Evolutionary conservation across 2,113 vertebrate genomes (phyloP), one percentile per base, ranked within the genome.

Genomic region (Erinaceus europaeus): DNA sequence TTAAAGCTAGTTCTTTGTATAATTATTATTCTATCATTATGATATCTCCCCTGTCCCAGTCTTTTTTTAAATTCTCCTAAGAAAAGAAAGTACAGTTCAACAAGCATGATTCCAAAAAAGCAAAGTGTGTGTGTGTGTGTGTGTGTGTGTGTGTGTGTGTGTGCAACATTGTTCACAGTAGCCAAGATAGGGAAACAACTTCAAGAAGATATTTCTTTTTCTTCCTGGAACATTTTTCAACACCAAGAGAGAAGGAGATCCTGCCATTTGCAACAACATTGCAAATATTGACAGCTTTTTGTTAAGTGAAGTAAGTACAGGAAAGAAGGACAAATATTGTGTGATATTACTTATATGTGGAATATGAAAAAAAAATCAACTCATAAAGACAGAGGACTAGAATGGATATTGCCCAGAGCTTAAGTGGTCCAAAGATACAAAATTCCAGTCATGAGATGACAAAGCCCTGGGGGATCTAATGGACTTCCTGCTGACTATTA

Each of bases 51-150:
- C n/a, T n/a, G n/a, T n/a, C n/a, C n/a, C n/a, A n/a, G n/a, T n/a
- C n/a, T n/a, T n/a, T n/a, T n/a, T n/a, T n/a, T n/a, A n/a, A n/a
- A n/a, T n/a, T n/a, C n/a, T n/a, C n/a, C n/a, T n/a, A n/a, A 85
- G 36, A 85, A 89, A 92, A 61, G 23, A 88, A 6, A 62, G 8
- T 34, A 68, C 13, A 48, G 57, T 75, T 13, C 74, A 75, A 50
- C 89, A 87, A 84, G 36, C 25, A 83, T 68, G 40, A 80, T 76
- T 94, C 80, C 5, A 76, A 80, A 87, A 89, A 61, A 32, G 44
- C 77, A 74, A 34, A 59, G 20, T 81, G 62, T 12, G 34, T n/a
- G 5, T n/a, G n/a, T n/a, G n/a, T n/a, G n/a, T n/a, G n/a, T n/a
- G n/a, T n/a, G n/a, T n/a, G n/a, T n/a, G n/a, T n/a, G n/a, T n/a